Evolutionary conservation across 2,888 invertebrate species (phyloP).

Genomic region (Cheilosia pagana): DNA sequence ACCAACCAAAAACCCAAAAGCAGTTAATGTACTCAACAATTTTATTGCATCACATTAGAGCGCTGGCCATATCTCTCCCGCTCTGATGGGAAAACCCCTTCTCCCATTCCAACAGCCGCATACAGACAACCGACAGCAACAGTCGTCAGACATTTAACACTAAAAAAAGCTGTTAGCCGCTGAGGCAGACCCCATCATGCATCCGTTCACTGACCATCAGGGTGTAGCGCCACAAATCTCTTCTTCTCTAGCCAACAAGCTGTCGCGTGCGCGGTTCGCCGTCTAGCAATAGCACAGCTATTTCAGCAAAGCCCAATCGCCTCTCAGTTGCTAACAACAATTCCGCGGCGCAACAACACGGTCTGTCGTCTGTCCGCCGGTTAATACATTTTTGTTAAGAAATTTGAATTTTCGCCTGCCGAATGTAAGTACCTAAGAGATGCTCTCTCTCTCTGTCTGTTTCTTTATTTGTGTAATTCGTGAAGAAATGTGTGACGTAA

Average conservation of each 20-base stretch:
- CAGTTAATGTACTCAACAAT: neutral
- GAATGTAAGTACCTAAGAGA: conserved; percentile 34
- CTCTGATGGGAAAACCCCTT: conserved; percentile 3
- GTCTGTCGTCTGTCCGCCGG: neutral
- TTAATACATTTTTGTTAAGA: conserved; percentile 20
- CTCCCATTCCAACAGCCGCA: neutral
- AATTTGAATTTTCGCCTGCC: conserved; percentile 11
- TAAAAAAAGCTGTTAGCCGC: conserved; percentile 33
- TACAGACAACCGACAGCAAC: conserved; percentile 12
- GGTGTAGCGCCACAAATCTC: conserved; percentile 25
- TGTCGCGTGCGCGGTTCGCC: neutral
- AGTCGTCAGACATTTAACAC: neutral
- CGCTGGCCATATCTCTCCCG: neutral
- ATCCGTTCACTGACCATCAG: conserved; percentile 39
- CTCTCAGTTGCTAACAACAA: conserved; percentile 67
- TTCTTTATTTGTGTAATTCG: conserved; percentile 17
- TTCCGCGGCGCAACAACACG: conserved; percentile 56
- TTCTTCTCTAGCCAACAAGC: conserved; percentile 43
- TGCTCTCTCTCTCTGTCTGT: conserved; percentile 11
- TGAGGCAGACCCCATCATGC: conserved; percentile 29
- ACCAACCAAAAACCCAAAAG: neutral
- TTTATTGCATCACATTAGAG: neutral
- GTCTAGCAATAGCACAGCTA: conserved; percentile 24
- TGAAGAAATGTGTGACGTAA: conserved; percentile 35
- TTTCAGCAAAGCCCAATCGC: conserved; percentile 36